Conservation (phyloP, 2,888 invertebrate genomes). For the Laspeyria flexula region DNA sequence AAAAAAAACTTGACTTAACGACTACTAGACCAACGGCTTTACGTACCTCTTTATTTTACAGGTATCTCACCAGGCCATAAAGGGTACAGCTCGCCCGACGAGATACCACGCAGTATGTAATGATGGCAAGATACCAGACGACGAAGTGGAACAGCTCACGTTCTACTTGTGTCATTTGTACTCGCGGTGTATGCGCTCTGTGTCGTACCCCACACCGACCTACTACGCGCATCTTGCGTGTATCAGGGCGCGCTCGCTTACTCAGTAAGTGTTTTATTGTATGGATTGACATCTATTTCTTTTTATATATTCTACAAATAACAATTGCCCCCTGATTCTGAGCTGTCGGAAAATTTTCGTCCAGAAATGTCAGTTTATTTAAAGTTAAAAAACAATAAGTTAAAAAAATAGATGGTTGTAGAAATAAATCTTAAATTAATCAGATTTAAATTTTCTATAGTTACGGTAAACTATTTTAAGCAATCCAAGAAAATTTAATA, state of each 20-base stretch:
- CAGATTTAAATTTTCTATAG: no score
- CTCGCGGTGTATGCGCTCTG: conserved; percentile 92
- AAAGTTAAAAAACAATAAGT: no score
- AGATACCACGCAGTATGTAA: conserved; percentile 95
- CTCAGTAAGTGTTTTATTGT: conserved; percentile 78
- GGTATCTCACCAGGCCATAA: conserved; percentile 88
- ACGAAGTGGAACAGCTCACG: conserved; percentile 92
- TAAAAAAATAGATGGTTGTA: no score
- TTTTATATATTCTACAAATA: background rate
- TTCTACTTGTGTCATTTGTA: conserved; percentile 95
- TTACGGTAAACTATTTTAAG: no score
- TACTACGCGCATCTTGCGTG: conserved; percentile 96
- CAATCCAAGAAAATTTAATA: no score
- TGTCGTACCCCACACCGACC: conserved; percentile 95
- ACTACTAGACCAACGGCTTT: no score
- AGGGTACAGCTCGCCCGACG: conserved; percentile 94
- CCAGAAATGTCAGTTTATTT: no score
- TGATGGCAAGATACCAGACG: conserved; percentile 89
- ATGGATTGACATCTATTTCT: background rate
- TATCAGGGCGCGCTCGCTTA: conserved; percentile 87
- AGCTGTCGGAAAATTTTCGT: no score
- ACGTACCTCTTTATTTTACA: no score
- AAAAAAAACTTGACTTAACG: no score
- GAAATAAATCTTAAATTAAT: no score
- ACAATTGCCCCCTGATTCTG: background rate